phyloP scores from a whole-genome alignment of 2,888 invertebrate species.

The Dinocampus coccinellae region DNA sequence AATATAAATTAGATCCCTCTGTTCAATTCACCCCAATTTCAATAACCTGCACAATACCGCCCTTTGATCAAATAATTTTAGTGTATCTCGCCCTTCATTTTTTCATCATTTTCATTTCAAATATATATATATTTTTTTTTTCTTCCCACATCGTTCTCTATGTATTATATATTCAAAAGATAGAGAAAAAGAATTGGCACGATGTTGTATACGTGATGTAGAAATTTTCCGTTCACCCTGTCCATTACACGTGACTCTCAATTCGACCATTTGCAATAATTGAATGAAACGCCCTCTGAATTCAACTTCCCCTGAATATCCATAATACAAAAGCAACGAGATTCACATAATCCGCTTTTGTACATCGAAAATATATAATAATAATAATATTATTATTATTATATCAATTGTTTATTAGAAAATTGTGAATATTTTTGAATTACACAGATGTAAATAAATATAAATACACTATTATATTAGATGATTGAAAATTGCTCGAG shows the following conservation, averaged over 20 bases:
- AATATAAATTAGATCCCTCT: constrained; percentile 23
- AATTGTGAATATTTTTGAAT: not conserved
- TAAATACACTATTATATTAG: too few species aligned
- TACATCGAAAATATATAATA: too few species aligned
- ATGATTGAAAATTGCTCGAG: not conserved
- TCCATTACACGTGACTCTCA: constrained; percentile 16
- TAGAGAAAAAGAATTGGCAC: not conserved
- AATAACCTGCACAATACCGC: not conserved
- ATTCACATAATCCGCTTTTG: not conserved
- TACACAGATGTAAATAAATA: not conserved
- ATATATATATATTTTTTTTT: too few species aligned
- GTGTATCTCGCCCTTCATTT: constrained; percentile 23
- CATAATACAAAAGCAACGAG: not conserved
- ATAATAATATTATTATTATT: too few species aligned
- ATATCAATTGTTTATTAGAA: constrained; percentile 10
- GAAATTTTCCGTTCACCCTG: not conserved
- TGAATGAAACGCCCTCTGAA: not conserved
- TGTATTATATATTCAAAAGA: not conserved
- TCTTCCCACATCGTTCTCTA: not conserved
- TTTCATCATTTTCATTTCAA: constrained; percentile 19
- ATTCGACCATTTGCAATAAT: not conserved
- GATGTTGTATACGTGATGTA: constrained; percentile 19
- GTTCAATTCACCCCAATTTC: constrained; percentile 16
- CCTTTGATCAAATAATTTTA: constrained; percentile 19
- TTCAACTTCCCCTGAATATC: too few species aligned